A percentile compares a stretch with the other conserved stretches of the same genome.
phyloP scores from a whole-genome alignment of 2,113 vertebrate genomes.

The Anoura caudifer region DNA sequence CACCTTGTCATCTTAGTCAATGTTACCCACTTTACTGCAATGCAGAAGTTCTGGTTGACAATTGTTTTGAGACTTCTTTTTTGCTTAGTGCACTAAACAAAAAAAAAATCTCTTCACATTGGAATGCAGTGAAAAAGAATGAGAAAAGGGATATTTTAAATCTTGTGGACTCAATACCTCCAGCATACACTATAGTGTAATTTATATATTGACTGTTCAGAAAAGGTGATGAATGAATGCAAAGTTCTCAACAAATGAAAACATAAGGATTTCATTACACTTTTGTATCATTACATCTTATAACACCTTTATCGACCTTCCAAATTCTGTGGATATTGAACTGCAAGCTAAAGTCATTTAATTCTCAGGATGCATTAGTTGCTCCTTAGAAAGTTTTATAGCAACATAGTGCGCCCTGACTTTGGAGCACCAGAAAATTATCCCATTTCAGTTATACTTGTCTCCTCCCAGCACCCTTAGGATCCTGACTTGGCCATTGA shows the following conservation, averaged over 20 bases:
- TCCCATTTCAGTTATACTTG: not conserved
- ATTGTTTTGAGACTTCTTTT: not conserved
- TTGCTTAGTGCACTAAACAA: not conserved
- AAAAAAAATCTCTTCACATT: not conserved
- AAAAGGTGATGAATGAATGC: not conserved
- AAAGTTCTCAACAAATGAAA: not conserved
- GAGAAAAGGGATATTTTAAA: not conserved
- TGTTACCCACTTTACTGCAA: not conserved
- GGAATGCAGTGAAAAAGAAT: not conserved
- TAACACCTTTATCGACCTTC: not conserved
- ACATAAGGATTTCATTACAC: not conserved
- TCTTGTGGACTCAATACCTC: not conserved
- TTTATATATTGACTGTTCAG: not conserved
- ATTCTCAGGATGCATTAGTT: not conserved
- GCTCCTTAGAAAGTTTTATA: not conserved
- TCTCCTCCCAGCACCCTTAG: not conserved
- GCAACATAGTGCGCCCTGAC: not conserved
- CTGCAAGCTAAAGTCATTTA: not conserved
- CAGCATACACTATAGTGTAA: not conserved
- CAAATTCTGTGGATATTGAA: not conserved
- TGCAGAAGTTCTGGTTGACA: not conserved
- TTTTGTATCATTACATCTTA: not conserved
- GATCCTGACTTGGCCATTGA: not conserved
- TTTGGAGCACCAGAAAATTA: not conserved
- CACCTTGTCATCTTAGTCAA: not conserved